Evolutionary conservation across 37 sponge, comb jelly and placozoan species (phyloP), one percentile per base, ranked within the genome.

Genomic region (Agelas oroides): DNA sequence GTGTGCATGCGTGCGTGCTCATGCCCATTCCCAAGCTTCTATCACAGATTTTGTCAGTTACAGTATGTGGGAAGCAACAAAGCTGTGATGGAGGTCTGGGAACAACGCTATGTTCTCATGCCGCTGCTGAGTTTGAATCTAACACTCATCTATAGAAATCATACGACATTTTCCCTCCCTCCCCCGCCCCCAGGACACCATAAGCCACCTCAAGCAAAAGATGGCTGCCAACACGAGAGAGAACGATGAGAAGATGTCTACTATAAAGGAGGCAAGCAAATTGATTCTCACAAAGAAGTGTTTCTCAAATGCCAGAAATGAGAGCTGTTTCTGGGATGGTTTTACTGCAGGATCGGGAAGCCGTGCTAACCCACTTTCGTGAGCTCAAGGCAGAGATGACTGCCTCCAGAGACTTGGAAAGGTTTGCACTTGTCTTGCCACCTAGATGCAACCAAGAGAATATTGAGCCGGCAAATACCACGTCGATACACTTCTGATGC

Each of bases 361-460:
- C 84, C 1, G 84, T 98, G 20, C 74, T 94, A 20, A 56, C 77
- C 0, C 89, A 89, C 30, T 96, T 94, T 63, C 81, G 67, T 55
- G 91, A 96, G 61, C 87, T 98, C 53, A 98, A 96, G 75, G 80
- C 75, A 55, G 96, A 96, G 64, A 94, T 98, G 99, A 82, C 73
- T 17, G 84, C 38, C 57, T 92, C 92, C 31, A 77, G 99, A 59
- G 99, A 96, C 69, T 36, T 70, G 20, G 97, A 98, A 61, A 96
- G 97, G 96, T 86, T 24, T 19, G 83, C 27, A 23, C n/a, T 70
- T 70, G 11, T 70, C 2, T 33, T 77, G 62, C 2, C 36, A 33
- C n/a, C 13, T 61, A n/a, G n/a, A n/a, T n/a, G n/a, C n/a, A 2
- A 33, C 59, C 32, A 57, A 39, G 33, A 34, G 84, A 41, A 40